Conservation (phyloP, 2,797 vertebrate species). For the Oreonectes daqikongensis region DNA sequence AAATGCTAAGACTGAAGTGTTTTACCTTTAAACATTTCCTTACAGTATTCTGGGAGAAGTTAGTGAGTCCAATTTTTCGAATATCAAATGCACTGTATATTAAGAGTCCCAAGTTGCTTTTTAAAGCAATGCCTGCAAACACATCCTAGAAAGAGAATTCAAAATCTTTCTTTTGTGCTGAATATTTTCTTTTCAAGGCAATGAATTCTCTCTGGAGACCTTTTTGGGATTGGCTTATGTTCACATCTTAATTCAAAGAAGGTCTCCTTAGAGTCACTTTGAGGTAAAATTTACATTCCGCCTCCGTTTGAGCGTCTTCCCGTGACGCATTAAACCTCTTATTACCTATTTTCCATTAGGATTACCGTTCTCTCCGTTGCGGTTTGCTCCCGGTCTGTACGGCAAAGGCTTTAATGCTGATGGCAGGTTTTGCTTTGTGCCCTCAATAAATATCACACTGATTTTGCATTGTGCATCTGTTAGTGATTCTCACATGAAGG, state of each 20-base stretch:
- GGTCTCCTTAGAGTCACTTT: background rate
- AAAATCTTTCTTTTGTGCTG: conserved; percentile 1
- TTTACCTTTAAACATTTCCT: background rate
- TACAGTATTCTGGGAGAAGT: background rate
- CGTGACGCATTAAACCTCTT: background rate
- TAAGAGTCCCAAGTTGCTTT: background rate
- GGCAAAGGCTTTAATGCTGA: conserved; percentile 14
- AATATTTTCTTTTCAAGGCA: conserved; percentile 16
- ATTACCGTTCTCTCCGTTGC: background rate
- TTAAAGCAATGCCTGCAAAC: background rate
- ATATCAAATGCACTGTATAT: too few relatives aligned
- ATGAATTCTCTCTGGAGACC: background rate
- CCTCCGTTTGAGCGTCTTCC: background rate
- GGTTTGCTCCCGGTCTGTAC: background rate
- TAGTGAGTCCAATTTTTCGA: background rate
- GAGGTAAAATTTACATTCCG: background rate
- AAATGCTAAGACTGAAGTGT: background rate
- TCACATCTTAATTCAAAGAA: conserved; percentile 9
- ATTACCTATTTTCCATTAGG: conserved; percentile 9
- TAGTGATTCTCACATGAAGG: conserved; percentile 20
- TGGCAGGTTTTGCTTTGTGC: conserved; percentile 10
- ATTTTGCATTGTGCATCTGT: conserved; percentile 39
- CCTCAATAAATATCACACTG: conserved; percentile 33
- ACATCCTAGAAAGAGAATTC: background rate
- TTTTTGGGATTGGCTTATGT: background rate